Conservation (phyloP, 2,113 vertebrate genomes). For the Brevimyrus niger region DNA sequence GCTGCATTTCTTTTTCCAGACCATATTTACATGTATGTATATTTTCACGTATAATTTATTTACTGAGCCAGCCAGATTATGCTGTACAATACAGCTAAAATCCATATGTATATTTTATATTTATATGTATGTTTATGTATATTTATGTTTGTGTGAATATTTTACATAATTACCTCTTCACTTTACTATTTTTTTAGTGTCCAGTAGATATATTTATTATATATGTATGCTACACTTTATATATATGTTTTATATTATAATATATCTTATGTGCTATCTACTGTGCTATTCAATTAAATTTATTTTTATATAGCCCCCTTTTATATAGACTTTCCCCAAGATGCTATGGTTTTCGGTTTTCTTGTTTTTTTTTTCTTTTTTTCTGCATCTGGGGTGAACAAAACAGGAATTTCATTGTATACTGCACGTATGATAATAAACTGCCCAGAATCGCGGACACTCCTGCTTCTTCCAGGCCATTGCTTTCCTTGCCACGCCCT, state of each 20-base stretch:
- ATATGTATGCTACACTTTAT: neutral
- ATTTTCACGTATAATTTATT: neutral
- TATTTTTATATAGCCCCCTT: neutral
- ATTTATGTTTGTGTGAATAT: neutral
- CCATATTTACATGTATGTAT: neutral
- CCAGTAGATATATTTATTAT: neutral
- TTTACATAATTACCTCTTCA: neutral
- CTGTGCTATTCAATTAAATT: neutral
- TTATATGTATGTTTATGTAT: neutral
- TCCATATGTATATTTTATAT: neutral
- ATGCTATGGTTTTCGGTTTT: neutral
- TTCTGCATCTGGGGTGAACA: neutral
- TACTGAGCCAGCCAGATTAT: neutral
- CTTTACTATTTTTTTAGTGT: neutral
- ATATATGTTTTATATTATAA: too few species aligned
- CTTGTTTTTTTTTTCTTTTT: neutral
- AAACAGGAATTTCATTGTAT: neutral
- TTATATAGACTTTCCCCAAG: neutral
- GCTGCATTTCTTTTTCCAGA: neutral
- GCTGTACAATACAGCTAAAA: neutral
- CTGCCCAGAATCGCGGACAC: neutral
- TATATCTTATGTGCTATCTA: neutral
- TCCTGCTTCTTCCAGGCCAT: too few species aligned
- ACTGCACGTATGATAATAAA: neutral
- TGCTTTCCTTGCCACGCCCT: neutral